Evolutionary conservation across 2,888 invertebrate genomes (phyloP).

Genomic region (Zeuzera pyrina): DNA sequence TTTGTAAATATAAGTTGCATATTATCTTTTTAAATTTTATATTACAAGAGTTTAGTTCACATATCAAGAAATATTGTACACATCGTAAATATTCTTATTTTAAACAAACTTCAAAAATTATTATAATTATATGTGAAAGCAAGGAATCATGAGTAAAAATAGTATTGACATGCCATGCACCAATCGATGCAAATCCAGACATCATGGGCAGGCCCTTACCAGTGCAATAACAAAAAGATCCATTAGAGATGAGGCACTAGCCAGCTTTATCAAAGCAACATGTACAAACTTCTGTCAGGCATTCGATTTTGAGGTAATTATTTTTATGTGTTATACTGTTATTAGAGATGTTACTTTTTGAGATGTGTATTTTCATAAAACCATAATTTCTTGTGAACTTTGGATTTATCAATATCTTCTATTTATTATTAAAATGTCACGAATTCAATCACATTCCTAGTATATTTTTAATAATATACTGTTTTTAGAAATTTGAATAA

Average conservation of each 20-base stretch:
- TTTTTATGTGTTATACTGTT: slow-evolving; percentile 1
- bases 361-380: neutral
- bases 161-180: slow-evolving; percentile 72
- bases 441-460: neutral
- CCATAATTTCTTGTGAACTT: no score
- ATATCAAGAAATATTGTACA: neutral
- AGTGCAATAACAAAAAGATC: slow-evolving; percentile 77
- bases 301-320: slow-evolving; percentile 70
- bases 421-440: no score
- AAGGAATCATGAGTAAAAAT: slow-evolving; percentile 48
- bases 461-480: no score
- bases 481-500: no score
- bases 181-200: slow-evolving; percentile 67
- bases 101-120: slow-evolving; percentile 6
- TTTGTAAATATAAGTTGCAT: slow-evolving; percentile 18
- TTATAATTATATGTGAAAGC: slow-evolving; percentile 6
- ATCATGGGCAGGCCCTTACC: slow-evolving; percentile 74
- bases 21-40: slow-evolving; percentile 1
- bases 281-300: slow-evolving; percentile 75
- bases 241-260: slow-evolving; percentile 71
- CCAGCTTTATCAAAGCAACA: slow-evolving; percentile 69
- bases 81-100: slow-evolving; percentile 12
- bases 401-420: no score
- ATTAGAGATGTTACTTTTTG: slow-evolving; percentile 1
- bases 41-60: slow-evolving; percentile 13